phyloP scores from a whole-genome alignment of 2,797 vertebrate species.

The Catostomus latipinnis region DNA sequence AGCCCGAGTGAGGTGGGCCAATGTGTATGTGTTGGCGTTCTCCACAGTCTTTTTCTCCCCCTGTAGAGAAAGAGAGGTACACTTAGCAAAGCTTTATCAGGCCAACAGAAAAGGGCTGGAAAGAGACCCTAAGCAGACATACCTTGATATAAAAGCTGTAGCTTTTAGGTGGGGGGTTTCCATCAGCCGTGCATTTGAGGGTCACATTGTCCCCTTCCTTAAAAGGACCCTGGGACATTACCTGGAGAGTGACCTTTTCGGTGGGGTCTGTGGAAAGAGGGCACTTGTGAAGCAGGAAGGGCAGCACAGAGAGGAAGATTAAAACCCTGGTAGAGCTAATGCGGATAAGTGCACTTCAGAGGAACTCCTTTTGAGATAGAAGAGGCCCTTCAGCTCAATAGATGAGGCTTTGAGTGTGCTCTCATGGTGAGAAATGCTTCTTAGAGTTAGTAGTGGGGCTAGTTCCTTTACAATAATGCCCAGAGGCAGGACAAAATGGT shows the following conservation, averaged over 20 bases:
- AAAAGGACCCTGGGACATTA: conserved; percentile 77
- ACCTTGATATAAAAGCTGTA: conserved; percentile 93
- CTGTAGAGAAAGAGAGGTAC: conserved; percentile 67
- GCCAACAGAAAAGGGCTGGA: not conserved
- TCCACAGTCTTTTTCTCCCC: conserved; percentile 82
- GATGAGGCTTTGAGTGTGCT: conserved; percentile 52
- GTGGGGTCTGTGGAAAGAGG: conserved; percentile 86
- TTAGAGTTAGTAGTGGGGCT: conserved; percentile 53
- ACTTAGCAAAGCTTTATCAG: not conserved
- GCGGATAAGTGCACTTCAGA: conserved; percentile 46
- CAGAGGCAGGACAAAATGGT: conserved; percentile 63
- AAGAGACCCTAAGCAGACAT: conserved; percentile 57
- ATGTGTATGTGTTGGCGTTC: conserved; percentile 77
- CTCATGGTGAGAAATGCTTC: conserved; percentile 56
- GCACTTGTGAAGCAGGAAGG: conserved; percentile 8
- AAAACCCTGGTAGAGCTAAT: conserved; percentile 30
- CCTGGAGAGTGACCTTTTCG: conserved; percentile 88
- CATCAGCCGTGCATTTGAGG: conserved; percentile 91
- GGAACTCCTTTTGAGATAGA: conserved; percentile 54
- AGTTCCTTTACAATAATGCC: conserved; percentile 61
- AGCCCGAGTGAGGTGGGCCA: conserved; percentile 82
- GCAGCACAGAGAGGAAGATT: conserved; percentile 32
- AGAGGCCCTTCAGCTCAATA: conserved; percentile 52
- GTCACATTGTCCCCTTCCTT: conserved; percentile 93
- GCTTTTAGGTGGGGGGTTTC: conserved; percentile 90